Percentiles rank a stretch among this genome's conserved stretches.
phyloP scores from a whole-genome alignment of 1,140 invertebrate genomes.

The Drosophila lowei region DNA sequence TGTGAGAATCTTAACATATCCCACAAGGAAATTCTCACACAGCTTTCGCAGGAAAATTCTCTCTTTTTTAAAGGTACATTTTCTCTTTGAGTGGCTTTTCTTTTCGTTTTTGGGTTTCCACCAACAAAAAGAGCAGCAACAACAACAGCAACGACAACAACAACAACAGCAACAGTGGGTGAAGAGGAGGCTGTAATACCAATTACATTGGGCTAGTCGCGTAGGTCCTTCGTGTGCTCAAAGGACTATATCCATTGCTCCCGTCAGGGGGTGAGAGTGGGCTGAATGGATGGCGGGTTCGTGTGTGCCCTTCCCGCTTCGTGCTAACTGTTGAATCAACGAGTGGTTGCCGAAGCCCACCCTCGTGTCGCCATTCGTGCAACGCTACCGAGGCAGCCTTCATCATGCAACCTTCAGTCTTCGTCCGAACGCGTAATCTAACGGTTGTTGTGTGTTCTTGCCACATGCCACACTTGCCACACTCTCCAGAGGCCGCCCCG shows the following conservation, averaged over 20 bases:
- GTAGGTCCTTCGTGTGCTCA: slow-evolving; percentile 43
- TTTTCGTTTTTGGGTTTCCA: neutral
- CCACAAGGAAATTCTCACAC: slow-evolving; percentile 23
- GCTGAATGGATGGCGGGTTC: slow-evolving; percentile 9
- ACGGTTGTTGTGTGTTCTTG: slow-evolving; percentile 59
- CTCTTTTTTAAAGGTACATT: slow-evolving; percentile 61
- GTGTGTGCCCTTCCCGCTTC: slow-evolving; percentile 35
- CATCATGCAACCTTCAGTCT: slow-evolving; percentile 50
- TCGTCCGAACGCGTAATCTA: slow-evolving; percentile 60
- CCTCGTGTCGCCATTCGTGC: slow-evolving; percentile 19
- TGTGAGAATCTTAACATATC: too few relatives aligned
- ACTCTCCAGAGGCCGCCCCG: too few relatives aligned
- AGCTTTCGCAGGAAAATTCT: slow-evolving; percentile 54
- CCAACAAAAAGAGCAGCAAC: slow-evolving; percentile 62
- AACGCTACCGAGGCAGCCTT: slow-evolving; percentile 16
- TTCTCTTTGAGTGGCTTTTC: slow-evolving; percentile 23
- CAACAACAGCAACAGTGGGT: slow-evolving; percentile 33
- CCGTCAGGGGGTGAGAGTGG: too few relatives aligned
- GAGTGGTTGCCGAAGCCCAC: slow-evolving; percentile 74
- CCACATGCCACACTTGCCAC: slow-evolving; percentile 13
- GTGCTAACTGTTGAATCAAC: slow-evolving; percentile 80
- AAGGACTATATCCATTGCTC: too few relatives aligned
- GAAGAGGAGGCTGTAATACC: slow-evolving; percentile 61
- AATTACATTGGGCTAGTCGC: slow-evolving; percentile 74
- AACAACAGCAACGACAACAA: slow-evolving; percentile 21